These are phyloP conservation scores for Protobothrops mucrosquamatus DNA, from an alignment of 2,113 vertebrate species.

Conservation along the genomic window DNA sequence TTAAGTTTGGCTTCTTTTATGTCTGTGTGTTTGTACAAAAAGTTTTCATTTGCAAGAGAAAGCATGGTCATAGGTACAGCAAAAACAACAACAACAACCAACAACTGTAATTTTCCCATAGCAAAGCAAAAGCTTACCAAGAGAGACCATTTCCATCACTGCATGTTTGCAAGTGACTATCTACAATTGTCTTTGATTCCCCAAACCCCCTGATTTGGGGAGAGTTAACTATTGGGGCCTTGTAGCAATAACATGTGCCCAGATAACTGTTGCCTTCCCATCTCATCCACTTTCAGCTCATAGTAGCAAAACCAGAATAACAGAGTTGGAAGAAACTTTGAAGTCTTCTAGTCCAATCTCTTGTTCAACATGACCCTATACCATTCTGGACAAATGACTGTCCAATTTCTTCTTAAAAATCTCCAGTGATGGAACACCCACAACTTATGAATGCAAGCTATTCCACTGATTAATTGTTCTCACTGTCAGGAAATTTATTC, in stretches of 20 bases:
- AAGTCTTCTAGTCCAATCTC: neutral
- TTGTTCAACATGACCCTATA: neutral
- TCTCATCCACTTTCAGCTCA: neutral
- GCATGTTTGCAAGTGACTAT: neutral
- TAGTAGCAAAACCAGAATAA: neutral
- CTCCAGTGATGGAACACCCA: neutral
- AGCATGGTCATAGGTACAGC: neutral
- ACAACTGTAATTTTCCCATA: neutral
- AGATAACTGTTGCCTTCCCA: neutral
- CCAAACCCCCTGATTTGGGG: neutral
- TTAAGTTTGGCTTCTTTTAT: neutral
- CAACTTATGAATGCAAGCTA: neutral
- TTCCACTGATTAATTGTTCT: neutral
- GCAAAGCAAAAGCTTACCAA: neutral
- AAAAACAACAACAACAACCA: neutral
- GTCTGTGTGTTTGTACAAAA: neutral
- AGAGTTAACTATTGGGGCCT: neutral
- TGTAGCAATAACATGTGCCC: neutral
- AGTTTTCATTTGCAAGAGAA: neutral
- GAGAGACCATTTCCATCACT: neutral
- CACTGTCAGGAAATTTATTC: neutral
- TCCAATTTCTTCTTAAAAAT: neutral
- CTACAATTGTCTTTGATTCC: neutral
- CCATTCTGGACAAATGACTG: neutral
- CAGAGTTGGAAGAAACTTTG: neutral